Conservation (phyloP, 2,888 invertebrate genomes). For the Tetragnatha montana region DNA sequence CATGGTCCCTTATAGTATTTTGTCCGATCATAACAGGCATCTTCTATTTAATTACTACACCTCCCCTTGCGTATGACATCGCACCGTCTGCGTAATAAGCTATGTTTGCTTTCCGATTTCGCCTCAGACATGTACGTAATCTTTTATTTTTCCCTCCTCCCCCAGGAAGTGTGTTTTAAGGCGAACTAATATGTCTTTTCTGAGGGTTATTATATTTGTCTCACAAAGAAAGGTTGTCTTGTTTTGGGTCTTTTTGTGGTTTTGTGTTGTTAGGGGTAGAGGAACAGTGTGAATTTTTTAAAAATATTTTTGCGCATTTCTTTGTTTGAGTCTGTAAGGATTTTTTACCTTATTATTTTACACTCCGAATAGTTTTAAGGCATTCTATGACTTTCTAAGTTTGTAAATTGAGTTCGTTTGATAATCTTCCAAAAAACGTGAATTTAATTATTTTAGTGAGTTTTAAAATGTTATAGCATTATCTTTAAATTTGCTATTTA, state of each 20-base stretch:
- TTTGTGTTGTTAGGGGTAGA: not conserved
- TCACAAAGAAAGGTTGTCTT: not conserved
- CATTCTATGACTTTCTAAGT: too few species aligned
- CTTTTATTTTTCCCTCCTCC: not conserved
- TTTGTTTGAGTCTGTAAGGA: too few species aligned
- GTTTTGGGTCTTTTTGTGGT: not conserved
- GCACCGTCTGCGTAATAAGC: slow-evolving; percentile 16
- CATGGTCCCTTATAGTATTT: not conserved
- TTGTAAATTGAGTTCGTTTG: too few species aligned
- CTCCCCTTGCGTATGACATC: not conserved
- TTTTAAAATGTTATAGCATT: too few species aligned
- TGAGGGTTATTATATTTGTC: not conserved
- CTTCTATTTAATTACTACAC: not conserved
- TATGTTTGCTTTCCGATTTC: slow-evolving; percentile 5
- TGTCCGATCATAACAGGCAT: not conserved
- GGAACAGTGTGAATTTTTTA: too few species aligned
- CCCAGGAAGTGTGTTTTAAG: not conserved
- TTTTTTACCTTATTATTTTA: too few species aligned
- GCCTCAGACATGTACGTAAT: not conserved
- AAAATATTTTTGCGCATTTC: too few species aligned
- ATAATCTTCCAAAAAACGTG: too few species aligned
- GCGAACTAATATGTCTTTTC: slow-evolving; percentile 3
- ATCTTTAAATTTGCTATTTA: too few species aligned
- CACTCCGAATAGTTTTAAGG: too few species aligned
- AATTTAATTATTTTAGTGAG: too few species aligned